Conservation (phyloP, 1,140 invertebrate genomes). For the Drosophila saltans region DNA sequence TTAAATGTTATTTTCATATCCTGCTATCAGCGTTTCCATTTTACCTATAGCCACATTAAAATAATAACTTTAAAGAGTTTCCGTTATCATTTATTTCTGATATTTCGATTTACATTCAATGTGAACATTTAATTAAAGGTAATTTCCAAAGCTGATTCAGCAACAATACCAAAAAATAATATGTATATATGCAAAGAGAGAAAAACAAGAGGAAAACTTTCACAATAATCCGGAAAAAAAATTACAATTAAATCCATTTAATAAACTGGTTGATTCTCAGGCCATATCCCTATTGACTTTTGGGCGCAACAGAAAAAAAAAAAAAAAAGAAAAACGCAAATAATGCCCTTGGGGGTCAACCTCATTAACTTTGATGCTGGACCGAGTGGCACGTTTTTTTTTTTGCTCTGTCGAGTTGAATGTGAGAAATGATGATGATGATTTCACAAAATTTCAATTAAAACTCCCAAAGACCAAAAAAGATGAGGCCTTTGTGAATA, state of each 20-base stretch:
- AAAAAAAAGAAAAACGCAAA: slow-evolving; percentile 37
- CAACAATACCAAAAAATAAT: slow-evolving; percentile 22
- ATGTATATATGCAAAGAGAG: not conserved
- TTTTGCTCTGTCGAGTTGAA: slow-evolving; percentile 15
- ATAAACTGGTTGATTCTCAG: slow-evolving; percentile 72
- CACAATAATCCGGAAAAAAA: slow-evolving; percentile 17
- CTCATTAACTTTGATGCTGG: slow-evolving; percentile 55
- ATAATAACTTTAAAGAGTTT: not conserved
- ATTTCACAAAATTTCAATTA: slow-evolving; percentile 67
- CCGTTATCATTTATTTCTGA: not conserved
- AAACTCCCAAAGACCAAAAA: slow-evolving; percentile 30
- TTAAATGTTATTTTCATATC: no score
- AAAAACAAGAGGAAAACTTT: slow-evolving; percentile 1
- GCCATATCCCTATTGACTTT: slow-evolving; percentile 2
- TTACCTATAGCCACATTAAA: not conserved
- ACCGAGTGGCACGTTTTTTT: slow-evolving; percentile 35
- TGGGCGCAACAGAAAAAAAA: not conserved
- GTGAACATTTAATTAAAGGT: not conserved
- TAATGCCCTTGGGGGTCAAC: slow-evolving; percentile 56
- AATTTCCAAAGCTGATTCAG: slow-evolving; percentile 2
- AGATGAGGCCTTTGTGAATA: slow-evolving; percentile 34
- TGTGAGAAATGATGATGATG: slow-evolving; percentile 25
- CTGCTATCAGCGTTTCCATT: no score
- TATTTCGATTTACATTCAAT: not conserved
- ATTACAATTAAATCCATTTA: slow-evolving; percentile 76